Evolutionary conservation across 2,113 vertebrate genomes (phyloP), one percentile per base, ranked within the genome.

Genomic region (Eonycteris spelaea): DNA sequence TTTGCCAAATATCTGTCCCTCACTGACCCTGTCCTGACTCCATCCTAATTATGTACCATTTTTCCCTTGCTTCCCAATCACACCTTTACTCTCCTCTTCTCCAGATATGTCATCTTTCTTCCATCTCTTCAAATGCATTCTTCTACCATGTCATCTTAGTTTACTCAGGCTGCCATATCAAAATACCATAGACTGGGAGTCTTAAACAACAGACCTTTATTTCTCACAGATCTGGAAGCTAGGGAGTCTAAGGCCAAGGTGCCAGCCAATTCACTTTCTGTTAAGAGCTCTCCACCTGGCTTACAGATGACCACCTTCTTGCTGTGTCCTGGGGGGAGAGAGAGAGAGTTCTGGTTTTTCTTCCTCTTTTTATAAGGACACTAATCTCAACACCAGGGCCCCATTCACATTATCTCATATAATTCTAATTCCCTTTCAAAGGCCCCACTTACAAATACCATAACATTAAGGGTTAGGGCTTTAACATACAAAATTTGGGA

Each of bases 61-160:
- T 4, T 1, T 4, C 6, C 0, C 3, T 12, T 67, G 14, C 48
- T 9, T 38, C 61, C 28, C 48, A 48, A 14, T 4, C 3, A 55
- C 26, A 9, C 7, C 15, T 21, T n/a, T 28, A 4, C 0, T 21
- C 19, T 75, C 35, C 18, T 30, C 10, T 57, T 70, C 55, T 43
- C 30, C 12, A 57, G 24, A 15, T 26, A 4, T 24, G 22, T 21
- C 10, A 10, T 6, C 61, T 94, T 40, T 53, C 30, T 91, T 55
- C 51, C 24, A 18, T 7, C n/a, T 65, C 74, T 51, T 95, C 45
- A 53, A 48, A 35, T 2, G 22, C 19, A 65, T 61, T 86, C 22
- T 30, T 79, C n/a, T 6, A 30, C 26, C 21, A 10, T 9, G 5
- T 75, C 48, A 3, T 75, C 48, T 67, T 83, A 65, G 11, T 75